Conservation (phyloP, 2,113 vertebrate species). For the Phainopepla nitens region DNA sequence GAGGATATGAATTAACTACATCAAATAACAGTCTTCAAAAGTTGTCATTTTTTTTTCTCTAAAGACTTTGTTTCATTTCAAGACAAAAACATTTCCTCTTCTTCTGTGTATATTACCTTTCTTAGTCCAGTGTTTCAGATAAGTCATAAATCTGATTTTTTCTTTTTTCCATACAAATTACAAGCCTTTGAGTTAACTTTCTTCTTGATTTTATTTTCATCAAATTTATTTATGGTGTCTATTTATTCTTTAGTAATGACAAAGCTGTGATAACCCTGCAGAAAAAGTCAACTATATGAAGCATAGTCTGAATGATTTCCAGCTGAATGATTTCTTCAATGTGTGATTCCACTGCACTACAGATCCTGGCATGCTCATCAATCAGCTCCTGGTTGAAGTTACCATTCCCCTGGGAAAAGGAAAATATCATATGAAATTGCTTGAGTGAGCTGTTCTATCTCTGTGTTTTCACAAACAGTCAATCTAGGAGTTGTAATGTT, state of each 20-base stretch:
- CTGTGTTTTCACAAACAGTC: not conserved
- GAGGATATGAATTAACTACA: not conserved
- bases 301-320: not conserved
- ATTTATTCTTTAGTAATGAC: not conserved
- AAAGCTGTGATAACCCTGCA: not conserved
- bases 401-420: not conserved
- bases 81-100: not conserved
- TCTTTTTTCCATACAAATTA: not conserved
- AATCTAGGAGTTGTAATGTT: not conserved
- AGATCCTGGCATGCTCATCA: not conserved
- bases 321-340: not conserved
- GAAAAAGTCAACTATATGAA: not conserved
- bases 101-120: not conserved
- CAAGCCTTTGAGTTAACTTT: not conserved
- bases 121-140: not conserved
- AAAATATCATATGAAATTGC: slow-evolving; percentile 8
- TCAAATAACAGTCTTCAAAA: not conserved
- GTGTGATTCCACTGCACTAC: not conserved
- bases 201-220: not conserved
- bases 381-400: not conserved
- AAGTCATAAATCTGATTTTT: not conserved
- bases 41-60: not conserved
- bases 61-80: not conserved
- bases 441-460: not conserved
- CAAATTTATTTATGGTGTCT: not conserved